These are phyloP conservation scores for Neodiprion fabricii DNA, from an alignment of 1,140 invertebrate species.

Conservation along the genomic window DNA sequence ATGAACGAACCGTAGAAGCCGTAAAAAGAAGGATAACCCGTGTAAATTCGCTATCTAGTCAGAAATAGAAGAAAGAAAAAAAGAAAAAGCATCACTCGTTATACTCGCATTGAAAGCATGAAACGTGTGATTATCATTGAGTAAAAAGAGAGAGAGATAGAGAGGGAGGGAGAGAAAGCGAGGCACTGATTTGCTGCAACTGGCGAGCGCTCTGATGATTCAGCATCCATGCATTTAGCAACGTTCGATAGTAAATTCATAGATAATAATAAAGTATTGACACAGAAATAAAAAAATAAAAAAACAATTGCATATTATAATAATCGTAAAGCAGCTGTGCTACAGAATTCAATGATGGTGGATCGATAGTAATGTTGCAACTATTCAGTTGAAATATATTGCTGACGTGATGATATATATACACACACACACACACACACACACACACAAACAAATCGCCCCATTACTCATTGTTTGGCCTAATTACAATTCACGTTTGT, in stretches of 20 bases:
- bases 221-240: not conserved
- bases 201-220: not conserved
- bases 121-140: no score
- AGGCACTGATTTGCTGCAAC: conserved; percentile 3
- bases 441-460: conserved; percentile 8
- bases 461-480: conserved; percentile 36
- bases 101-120: no score
- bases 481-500: conserved; percentile 38
- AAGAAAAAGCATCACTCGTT: no score
- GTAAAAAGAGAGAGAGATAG: no score
- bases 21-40: no score
- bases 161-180: not conserved
- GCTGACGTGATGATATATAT: no score
- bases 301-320: not conserved
- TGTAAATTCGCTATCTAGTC: no score
- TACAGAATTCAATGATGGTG: conserved; percentile 13
- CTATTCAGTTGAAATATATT: no score
- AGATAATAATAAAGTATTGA: not conserved
- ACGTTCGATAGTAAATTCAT: not conserved
- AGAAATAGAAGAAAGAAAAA: no score
- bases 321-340: not conserved
- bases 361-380: not conserved
- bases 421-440: not conserved
- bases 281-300: no score
- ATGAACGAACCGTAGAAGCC: no score